phyloP scores from a whole-genome alignment of 1,140 invertebrate species.

The Araneus ventricosus region DNA sequence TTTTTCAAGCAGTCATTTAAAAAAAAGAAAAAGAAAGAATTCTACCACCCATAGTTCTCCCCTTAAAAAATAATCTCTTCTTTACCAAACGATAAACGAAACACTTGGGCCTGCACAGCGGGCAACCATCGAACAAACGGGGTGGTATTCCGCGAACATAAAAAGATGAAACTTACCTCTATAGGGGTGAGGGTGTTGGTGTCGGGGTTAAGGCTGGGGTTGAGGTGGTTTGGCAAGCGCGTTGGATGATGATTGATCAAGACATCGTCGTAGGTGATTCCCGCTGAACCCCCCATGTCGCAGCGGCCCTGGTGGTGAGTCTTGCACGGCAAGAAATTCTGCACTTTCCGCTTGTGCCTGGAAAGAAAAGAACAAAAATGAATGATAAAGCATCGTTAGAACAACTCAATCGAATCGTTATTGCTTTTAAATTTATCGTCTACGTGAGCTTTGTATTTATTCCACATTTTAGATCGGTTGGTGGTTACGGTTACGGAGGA shows the following conservation, averaged over 20 bases:
- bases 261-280: conserved; percentile 77
- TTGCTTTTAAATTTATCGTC: not conserved
- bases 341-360: conserved; percentile 77
- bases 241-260: conserved; percentile 76
- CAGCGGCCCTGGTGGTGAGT: conserved; percentile 74
- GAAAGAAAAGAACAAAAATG: not conserved
- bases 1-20: too few relatives aligned
- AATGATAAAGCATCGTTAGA: conserved; percentile 13
- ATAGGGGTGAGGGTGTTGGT: conserved; percentile 76
- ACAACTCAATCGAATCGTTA: not conserved
- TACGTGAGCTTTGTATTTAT: not conserved
- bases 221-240: conserved; percentile 75
- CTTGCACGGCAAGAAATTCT: conserved; percentile 77
- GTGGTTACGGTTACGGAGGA: not conserved
- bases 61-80: not conserved
- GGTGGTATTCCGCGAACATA: not conserved
- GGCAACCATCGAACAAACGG: not conserved
- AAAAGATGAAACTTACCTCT: conserved; percentile 72
- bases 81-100: conserved; percentile 27
- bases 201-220: conserved; percentile 39
- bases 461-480: not conserved
- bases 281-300: conserved; percentile 68
- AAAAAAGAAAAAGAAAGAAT: not conserved
- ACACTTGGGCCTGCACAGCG: conserved; percentile 7
- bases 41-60: not conserved